Base-by-base conservation (phyloP, 2,888 invertebrate species). In the Plebejus argus region DNA sequence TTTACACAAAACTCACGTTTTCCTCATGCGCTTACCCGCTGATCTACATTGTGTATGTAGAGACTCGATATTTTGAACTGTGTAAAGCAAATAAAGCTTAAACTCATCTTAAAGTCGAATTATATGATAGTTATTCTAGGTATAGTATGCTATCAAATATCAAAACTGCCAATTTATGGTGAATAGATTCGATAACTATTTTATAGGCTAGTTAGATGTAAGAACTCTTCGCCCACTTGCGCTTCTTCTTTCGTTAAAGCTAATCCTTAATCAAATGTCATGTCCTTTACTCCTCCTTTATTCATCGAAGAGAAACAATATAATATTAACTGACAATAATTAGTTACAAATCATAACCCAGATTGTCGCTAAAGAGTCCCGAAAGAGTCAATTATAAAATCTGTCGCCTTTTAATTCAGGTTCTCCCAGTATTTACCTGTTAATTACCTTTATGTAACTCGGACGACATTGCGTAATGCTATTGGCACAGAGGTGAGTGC, bases 401-500 rank as follows among this genome's bases (percentile, higher is more conserved):
- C 39, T 39, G 39, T 39, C 61, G 12, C 61, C 61, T 23, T 10
- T 61, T 61, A n/a, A 58, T n/a, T 58, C 58, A 58, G 20, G 20
- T 61, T 23, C 10, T 53, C 53, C 18, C 53, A 53, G 53, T 53
- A 53, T 53, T 53, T 53, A 61, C 23, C 61, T 23, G 61, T 61
- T 23, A 61, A 61, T 61, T 61, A 61, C 23, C 61, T 12, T 61
- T 61, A 61, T 61, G 61, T 61, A 61, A 61, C 61, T 4, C 12
- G 23, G 61, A 71, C 53, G 76, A 70, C 28, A 53, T 70, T 76
- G 70, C 70, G 70, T 28, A 71, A 56, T 70, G 35, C 33, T 39
- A 39, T 77, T 71, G 79, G 78, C 77, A 79, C 78, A 82, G 81
- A 61, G 23, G 83, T 82, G 81, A 83, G 82, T 83, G 82, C 79